Conservation (phyloP, 2,797 vertebrate genomes). For the Coracias cyanogaster region DNA sequence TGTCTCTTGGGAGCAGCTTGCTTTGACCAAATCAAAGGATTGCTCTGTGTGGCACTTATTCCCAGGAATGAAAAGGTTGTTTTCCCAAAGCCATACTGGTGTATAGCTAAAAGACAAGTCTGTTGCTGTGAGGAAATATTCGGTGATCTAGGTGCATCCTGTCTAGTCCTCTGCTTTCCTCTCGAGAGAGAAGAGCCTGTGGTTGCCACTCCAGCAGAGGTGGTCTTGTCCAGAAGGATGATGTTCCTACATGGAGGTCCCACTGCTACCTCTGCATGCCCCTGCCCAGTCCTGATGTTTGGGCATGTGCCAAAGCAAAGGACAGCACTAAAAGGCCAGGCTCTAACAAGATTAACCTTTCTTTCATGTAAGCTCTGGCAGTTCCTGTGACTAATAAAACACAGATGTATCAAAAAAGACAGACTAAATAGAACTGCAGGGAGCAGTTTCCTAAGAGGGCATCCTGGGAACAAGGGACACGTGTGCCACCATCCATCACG, state of each 20-base stretch:
- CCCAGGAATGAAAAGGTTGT: neutral
- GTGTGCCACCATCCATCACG: neutral
- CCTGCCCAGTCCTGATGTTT: neutral
- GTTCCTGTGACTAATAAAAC: neutral
- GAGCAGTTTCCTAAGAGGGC: neutral
- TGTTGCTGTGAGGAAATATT: neutral
- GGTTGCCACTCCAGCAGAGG: neutral
- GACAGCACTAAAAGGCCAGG: neutral
- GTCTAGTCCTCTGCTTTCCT: neutral
- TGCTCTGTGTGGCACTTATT: neutral
- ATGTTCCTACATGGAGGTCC: neutral
- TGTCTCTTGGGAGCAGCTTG: neutral
- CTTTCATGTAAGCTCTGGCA: neutral
- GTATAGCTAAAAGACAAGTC: neutral
- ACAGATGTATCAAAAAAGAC: neutral
- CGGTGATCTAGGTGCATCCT: neutral
- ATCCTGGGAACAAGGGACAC: fast-evolving
- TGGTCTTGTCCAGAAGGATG: neutral
- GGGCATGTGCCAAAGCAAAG: neutral
- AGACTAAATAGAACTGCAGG: neutral
- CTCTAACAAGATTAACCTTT: neutral
- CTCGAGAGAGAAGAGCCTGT: neutral
- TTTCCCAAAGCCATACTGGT: neutral
- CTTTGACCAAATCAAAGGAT: neutral
- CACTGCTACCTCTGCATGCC: neutral